phyloP scores from a whole-genome alignment of 1,140 invertebrate species.

The Trichonephila clavipes region DNA sequence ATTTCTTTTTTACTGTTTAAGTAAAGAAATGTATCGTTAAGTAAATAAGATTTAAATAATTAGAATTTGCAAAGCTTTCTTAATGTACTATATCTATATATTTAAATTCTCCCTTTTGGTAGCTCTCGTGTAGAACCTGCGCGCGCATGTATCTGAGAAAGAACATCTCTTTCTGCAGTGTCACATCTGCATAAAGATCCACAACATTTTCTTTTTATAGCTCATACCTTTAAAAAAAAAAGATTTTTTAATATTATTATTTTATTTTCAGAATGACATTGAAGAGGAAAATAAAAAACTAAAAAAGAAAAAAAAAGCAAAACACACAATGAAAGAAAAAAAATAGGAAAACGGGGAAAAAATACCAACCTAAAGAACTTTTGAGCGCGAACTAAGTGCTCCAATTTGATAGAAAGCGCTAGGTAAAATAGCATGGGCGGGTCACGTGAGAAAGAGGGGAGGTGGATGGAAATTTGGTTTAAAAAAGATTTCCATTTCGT shows the following conservation, averaged over 20 bases:
- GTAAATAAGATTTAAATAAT: no score
- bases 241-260: neutral
- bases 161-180: conserved; percentile 28
- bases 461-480: conserved; percentile 9
- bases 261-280: conserved; percentile 57
- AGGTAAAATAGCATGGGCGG: conserved; percentile 64
- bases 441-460: neutral
- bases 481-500: conserved; percentile 71
- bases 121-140: neutral
- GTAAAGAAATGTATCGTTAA: no score
- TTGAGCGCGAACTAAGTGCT: conserved; percentile 68
- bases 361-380: conserved; percentile 60
- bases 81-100: no score
- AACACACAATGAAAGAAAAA: conserved; percentile 36
- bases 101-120: neutral
- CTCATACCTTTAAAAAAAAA: neutral
- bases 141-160: neutral
- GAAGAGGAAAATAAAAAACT: neutral
- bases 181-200: conserved; percentile 46
- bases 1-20: no score
- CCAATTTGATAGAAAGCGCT: conserved; percentile 74
- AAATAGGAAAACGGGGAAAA: conserved; percentile 24
- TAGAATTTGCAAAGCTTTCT: no score
- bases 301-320: neutral
- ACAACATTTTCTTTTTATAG: conserved; percentile 14